phyloP scores from a whole-genome alignment of 2,888 invertebrate species.

The Polia nebulosa region DNA sequence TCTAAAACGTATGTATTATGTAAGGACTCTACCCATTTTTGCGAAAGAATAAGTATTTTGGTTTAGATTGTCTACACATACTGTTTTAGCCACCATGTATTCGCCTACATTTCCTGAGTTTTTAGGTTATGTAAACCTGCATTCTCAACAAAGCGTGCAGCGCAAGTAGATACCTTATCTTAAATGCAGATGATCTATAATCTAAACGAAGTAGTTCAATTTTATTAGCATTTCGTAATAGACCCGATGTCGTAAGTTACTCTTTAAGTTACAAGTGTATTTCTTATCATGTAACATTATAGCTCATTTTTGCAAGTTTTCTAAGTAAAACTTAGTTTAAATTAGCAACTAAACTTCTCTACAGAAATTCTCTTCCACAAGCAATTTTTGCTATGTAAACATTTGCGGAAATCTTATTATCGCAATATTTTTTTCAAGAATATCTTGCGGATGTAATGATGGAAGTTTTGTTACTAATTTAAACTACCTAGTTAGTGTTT shows the following conservation, averaged over 20 bases:
- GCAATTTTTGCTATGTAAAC: not conserved
- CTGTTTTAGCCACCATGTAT: not conserved
- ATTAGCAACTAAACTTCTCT: not conserved
- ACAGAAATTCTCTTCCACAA: not conserved
- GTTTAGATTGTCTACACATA: not conserved
- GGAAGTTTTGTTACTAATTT: not conserved
- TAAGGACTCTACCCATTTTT: not conserved
- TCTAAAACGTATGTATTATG: no score
- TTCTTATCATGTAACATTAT: no score
- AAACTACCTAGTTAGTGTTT: not conserved
- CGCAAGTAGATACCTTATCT: slow-evolving; percentile 15
- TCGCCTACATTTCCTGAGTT: slow-evolving; percentile 7
- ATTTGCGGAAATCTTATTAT: no score
- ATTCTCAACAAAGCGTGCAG: slow-evolving; percentile 24
- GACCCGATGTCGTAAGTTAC: not conserved
- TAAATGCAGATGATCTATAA: slow-evolving; percentile 31
- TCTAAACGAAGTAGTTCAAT: slow-evolving; percentile 26
- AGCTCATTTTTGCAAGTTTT: no score
- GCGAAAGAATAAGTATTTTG: no score
- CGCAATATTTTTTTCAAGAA: no score
- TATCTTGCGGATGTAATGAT: no score
- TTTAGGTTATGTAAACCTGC: slow-evolving; percentile 37
- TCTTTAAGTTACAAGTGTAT: slow-evolving; percentile 5
- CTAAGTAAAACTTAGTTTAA: no score
- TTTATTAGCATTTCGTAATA: slow-evolving; percentile 29